Conservation (phyloP, 1,140 invertebrate genomes). For the Hycleus cichorii region DNA sequence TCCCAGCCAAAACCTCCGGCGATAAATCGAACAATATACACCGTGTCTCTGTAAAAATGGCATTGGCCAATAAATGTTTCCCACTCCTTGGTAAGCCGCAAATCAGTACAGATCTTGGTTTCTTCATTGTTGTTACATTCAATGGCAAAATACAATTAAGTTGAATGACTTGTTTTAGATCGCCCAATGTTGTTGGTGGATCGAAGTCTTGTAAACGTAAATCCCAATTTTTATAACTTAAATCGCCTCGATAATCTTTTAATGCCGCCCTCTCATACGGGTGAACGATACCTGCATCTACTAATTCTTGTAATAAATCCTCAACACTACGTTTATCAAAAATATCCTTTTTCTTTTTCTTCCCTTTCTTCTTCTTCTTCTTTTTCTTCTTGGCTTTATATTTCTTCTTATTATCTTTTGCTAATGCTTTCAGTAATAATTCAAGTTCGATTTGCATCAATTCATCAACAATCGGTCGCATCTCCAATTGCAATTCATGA, state of each 20-base stretch:
- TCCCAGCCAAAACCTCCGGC: constrained; percentile 62
- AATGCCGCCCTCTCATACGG: constrained; percentile 54
- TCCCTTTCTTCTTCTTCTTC: constrained; percentile 57
- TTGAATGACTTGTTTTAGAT: constrained; percentile 62
- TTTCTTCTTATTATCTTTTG: constrained; percentile 49
- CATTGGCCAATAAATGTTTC: constrained; percentile 69
- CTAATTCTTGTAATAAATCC: constrained; percentile 71
- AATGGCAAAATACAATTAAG: constrained; percentile 72
- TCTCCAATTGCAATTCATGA: constrained; percentile 48
- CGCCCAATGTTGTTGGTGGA: constrained; percentile 49
- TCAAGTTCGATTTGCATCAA: constrained; percentile 50
- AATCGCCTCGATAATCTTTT: constrained; percentile 63
- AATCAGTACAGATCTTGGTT: constrained; percentile 68
- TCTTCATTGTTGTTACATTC: constrained; percentile 59
- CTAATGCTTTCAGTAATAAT: constrained; percentile 44
- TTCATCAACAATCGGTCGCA: constrained; percentile 48
- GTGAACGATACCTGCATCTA: constrained; percentile 65
- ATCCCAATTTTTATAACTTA: constrained; percentile 44
- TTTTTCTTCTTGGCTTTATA: constrained; percentile 46
- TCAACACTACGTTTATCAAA: constrained; percentile 68
- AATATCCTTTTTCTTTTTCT: constrained; percentile 61
- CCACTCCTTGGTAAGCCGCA: constrained; percentile 68
- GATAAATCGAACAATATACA: constrained; percentile 79
- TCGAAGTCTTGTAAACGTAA: constrained; percentile 40
- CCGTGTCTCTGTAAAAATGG: constrained; percentile 63